Base-by-base conservation (phyloP, 1,140 invertebrate species). In the Cydia splendana region DNA sequence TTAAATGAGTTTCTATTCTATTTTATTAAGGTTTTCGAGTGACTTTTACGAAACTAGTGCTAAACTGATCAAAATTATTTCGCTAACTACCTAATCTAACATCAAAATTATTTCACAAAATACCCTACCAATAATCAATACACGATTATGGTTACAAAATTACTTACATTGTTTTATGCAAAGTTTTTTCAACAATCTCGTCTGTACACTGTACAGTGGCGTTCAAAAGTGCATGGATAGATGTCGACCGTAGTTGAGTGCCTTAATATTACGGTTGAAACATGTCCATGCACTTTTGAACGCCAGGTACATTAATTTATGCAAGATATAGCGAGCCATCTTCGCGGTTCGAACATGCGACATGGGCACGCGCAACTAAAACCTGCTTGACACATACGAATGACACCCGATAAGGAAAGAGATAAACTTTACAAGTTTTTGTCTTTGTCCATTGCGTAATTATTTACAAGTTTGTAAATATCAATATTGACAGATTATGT, bases 311-410 rank as follows among this genome's bases (percentile, higher is more conserved):
- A 20, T 62, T 62, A 24, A 62, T 62, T 20, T 62, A 18, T 62
- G n/a, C 57, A 62, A 20, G 57, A 10, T 62, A 24, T 20, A n/a
- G 57, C 57, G 57, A 20, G 30, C 13, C 67, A 38, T 71, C 67
- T 71, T 71, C 67, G 4, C 24, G 24, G 1, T 24, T 24, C 24
- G 34, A 67, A 34, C 67, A 71, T 71, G 67, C 67, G 34, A 20
- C 30, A 3, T 71, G 15, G 4, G 51, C 65, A 53, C 6, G 34
- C 67, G 67, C 67, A 71, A 42, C 28, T 38, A 18, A 38, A 71
- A 42, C 67, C 34, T 5, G 65, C 65, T 71, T 71, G 67, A 71
- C 67, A 71, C 18, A 42, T 71, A 71, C 34, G 18, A 71, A 71
- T 45, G 30, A 42, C 34, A 38, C 34, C 13, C 34, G 67, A 71